Base-by-base conservation (phyloP, 2,888 invertebrate genomes). In the Saturnia japonica region DNA sequence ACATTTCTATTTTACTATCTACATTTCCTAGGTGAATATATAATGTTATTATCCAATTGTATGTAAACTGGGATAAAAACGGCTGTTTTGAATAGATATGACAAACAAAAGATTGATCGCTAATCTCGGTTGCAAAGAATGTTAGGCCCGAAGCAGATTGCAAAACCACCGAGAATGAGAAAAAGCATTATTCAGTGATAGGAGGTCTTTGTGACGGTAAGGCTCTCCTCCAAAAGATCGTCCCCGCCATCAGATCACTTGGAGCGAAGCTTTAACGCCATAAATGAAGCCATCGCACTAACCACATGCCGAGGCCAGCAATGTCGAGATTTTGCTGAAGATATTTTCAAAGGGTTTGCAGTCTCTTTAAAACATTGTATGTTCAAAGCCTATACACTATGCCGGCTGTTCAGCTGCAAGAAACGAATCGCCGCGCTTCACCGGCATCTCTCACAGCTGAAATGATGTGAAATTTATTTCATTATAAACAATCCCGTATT, bases 111-210 rank as follows among this genome's bases (percentile, higher is more conserved):
- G 19, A 47, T 19, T 19, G 19, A 16, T n/a, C 4, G 16, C n/a
- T 47, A 7, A 16, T 47, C 47, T 47, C 19, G 19, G 7, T 19
- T 47, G 19, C 16, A 47, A 47, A n/a, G 6, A 19, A 47, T 16
- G 19, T n/a, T 47, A 47, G 47, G 19, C 19, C 1, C 16, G 8
- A 19, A 47, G 19, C 47, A 47, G 47, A n/a, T 47, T 47, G 19
- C 47, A n/a, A 47, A 34, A 34, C 3, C 47, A 19, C 19, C 19
- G 19, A 19, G 16, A 19, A 47, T 19, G 47, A 47, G 47, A 47
- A 47, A 34, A 47, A 47, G 47, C 47, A 47, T 3, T 47, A 14
- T 40, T 34, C 68, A 28, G 54, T 78, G 16, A 70, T 57, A 68
- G 22, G n/a, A 9, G 19, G 11, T 0, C 68, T 60, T 43, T 51